Percentiles rank a stretch among this genome's conserved stretches.
phyloP scores from a whole-genome alignment of 2,113 vertebrate species.

The Apodemus speciosus region DNA sequence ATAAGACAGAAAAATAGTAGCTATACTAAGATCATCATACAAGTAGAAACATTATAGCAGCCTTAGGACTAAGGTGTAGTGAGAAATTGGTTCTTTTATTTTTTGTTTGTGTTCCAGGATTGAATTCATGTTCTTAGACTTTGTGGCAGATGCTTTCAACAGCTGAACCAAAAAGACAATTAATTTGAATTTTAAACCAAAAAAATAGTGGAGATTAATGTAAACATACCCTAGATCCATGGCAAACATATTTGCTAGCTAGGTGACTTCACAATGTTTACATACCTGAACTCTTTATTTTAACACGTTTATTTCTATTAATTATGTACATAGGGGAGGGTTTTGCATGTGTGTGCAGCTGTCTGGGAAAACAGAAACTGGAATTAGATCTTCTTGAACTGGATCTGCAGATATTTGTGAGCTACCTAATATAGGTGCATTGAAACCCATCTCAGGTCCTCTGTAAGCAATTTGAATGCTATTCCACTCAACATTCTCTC shows the following conservation, averaged over 20 bases:
- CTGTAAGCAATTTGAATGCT: not conserved
- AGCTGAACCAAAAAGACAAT: not conserved
- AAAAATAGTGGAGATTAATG: not conserved
- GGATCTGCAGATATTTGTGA: not conserved
- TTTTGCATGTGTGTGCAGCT: not conserved
- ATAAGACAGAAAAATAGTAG: not conserved
- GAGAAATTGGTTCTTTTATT: not conserved
- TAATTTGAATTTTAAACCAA: constrained; percentile 34
- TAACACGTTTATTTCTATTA: not conserved
- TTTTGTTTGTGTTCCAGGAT: not conserved
- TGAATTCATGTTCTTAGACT: not conserved
- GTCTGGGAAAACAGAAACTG: not conserved
- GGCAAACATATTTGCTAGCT: not conserved
- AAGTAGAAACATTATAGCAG: not conserved
- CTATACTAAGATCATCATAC: not conserved
- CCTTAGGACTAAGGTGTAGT: not conserved
- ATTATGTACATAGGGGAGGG: not conserved
- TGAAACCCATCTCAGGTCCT: not conserved
- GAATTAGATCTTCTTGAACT: not conserved
- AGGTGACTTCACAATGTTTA: constrained; percentile 15
- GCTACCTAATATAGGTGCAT: too few species aligned
- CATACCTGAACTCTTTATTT: not conserved
- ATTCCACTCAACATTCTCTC: not conserved
- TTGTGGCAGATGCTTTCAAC: not conserved
- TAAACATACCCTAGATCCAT: not conserved